Percentiles rank a stretch among this genome's conserved stretches.
phyloP scores from a whole-genome alignment of 1,140 invertebrate genomes.

The Panagrolaimus sp. region DNA sequence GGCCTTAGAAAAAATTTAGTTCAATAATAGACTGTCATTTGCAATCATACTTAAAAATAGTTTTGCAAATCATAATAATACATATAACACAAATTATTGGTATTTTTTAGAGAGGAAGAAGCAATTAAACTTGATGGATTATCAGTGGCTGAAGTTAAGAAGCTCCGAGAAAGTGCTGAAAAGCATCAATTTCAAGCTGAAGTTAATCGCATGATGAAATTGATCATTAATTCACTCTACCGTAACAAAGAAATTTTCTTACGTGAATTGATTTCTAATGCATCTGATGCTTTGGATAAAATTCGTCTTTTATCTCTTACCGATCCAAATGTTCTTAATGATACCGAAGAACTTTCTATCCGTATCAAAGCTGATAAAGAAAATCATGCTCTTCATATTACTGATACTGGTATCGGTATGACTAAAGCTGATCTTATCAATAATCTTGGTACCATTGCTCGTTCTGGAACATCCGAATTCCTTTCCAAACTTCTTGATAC shows the following conservation, averaged over 20 bases:
- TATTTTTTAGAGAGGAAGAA: conserved; percentile 76
- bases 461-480: conserved; percentile 97
- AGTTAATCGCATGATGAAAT: conserved; percentile 93
- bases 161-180: conserved; percentile 81
- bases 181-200: conserved; percentile 80
- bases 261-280: conserved; percentile 92
- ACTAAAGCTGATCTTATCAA: conserved; percentile 86
- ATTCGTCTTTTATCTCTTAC: conserved; percentile 82
- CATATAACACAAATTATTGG: background rate
- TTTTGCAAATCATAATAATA: background rate
- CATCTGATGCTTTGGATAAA: conserved; percentile 89
- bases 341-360: conserved; percentile 78
- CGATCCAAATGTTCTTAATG: conserved; percentile 71
- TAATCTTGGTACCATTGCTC: conserved; percentile 97
- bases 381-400: conserved; percentile 85
- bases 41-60: background rate
- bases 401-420: conserved; percentile 93
- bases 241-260: conserved; percentile 98
- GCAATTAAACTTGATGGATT: conserved; percentile 91
- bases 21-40: no score
- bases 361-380: conserved; percentile 94
- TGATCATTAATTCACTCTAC: conserved; percentile 96
- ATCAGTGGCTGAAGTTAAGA: conserved; percentile 85
- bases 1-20: background rate
- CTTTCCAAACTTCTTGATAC: conserved; percentile 82